Evolutionary conservation across 2,888 invertebrate species (phyloP).

Genomic region (Pyrrhia umbra): DNA sequence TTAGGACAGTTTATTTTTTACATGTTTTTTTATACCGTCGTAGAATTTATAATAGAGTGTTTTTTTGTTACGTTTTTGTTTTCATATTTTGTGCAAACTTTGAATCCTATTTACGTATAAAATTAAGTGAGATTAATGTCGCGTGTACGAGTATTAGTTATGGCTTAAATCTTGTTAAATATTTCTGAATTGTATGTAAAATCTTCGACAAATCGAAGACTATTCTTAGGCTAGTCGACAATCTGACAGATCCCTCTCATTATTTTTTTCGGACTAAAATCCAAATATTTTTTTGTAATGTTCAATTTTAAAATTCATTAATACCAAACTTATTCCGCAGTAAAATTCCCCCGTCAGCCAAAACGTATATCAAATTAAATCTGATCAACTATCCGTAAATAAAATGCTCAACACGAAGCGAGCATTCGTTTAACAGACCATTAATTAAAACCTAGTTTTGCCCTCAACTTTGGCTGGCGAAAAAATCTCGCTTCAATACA

Average conservation of each 20-base stretch:
- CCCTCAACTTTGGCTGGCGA: constrained; percentile 37
- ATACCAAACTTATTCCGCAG: neutral
- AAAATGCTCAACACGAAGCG: constrained; percentile 45
- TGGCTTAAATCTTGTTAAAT: neutral
- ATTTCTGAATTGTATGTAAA: neutral
- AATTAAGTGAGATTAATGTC: neutral
- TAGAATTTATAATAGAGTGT: constrained; percentile 2
- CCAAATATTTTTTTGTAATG: neutral
- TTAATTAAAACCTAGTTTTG: constrained; percentile 61
- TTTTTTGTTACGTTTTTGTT: constrained; percentile 11
- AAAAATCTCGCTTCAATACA: constrained; percentile 45
- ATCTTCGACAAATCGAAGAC: too few species aligned
- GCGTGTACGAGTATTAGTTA: neutral
- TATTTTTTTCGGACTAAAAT: neutral
- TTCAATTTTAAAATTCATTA: neutral
- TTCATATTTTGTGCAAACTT: too few species aligned
- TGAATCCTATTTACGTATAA: too few species aligned
- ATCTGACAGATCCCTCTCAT: neutral
- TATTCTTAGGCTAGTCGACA: too few species aligned
- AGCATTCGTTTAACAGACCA: constrained; percentile 50
- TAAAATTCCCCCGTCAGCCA: neutral
- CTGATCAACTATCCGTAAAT: constrained; percentile 52
- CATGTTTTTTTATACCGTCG: neutral
- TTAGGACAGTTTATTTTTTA: constrained; percentile 12
- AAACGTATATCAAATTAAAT: constrained; percentile 51